Conservation (phyloP, 2,797 vertebrate species). For the Sibirionetta formosa region DNA sequence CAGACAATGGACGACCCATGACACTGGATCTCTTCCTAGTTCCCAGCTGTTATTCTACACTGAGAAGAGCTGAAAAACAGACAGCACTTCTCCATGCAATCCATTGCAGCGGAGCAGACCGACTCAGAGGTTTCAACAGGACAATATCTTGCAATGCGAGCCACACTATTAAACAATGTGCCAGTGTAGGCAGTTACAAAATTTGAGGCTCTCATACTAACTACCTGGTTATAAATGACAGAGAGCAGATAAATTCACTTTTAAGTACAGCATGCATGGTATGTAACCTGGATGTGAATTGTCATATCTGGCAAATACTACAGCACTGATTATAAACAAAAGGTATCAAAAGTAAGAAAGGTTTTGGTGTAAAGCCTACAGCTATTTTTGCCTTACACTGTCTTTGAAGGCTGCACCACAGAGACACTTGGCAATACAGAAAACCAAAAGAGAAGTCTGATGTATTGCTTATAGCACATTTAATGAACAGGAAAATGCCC, state of each 20-base stretch:
- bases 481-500: neutral
- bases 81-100: neutral
- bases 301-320: neutral
- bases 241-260: neutral
- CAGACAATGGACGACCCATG: rapidly evolving
- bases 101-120: neutral
- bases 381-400: neutral
- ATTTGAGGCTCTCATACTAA: neutral
- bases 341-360: neutral
- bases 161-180: neutral
- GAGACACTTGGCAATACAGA: neutral
- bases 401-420: neutral
- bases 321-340: neutral
- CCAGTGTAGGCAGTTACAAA: too few relatives aligned
- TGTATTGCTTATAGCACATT: neutral
- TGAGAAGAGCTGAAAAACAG: neutral
- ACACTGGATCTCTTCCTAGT: neutral
- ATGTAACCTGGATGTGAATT: neutral
- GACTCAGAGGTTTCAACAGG: neutral
- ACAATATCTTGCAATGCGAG: rapidly evolving
- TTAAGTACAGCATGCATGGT: rapidly evolving
- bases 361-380: neutral
- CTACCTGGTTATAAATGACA: neutral
- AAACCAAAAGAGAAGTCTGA: neutral
- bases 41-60: neutral